Base-by-base conservation (phyloP, 2,113 vertebrate genomes). In the Takifugu flavidus region DNA sequence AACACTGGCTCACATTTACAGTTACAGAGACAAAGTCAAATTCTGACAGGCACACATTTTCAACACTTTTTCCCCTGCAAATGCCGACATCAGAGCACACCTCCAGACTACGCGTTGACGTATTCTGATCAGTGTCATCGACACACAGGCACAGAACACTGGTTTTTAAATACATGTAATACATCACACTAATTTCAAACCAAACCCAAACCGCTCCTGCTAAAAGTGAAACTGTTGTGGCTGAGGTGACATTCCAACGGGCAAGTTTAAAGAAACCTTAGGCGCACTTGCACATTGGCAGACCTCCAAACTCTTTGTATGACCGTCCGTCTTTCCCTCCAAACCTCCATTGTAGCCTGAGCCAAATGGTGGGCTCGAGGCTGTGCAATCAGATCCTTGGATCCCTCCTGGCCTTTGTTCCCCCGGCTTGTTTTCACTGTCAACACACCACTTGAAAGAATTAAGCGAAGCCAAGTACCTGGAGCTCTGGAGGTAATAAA, bases 381-480 rank as follows among this genome's bases (percentile, higher is more conserved):
- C 68, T 13, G 49, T 82, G 87, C 83, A 79, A 87, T 70, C 65
- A 68, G 86, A 88, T 85, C 86, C 74, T 67, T 49, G 73, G 73
- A 86, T 80, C 82, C 82, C 79, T 81, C 65, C 78, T 47, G 67
- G 69, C 65, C 5, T 75, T 78, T 77, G 76, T 70, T 80, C 83
- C 65, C 66, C 49, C 20, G 15, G 56, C 74, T 82, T 88, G 86
- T 89, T 88, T 89, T 84, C 76, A 82, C 87, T 90, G 88, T 91
- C 89, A 90, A 88, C 86, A 88, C 70, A 72, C 61, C 86, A 90
- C 88, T 90, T 85, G 79, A 88, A 84, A 79, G 77, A 87, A 82
- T 82, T 81, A 84, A 83, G 82, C 67, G 66, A 68, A 75, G 78
- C 80, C 80, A 86, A 88, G 87, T 86, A 84, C 82, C 76, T 76